Base-by-base conservation (phyloP, 2,888 invertebrate species). In the Drosophila meridionalis region DNA sequence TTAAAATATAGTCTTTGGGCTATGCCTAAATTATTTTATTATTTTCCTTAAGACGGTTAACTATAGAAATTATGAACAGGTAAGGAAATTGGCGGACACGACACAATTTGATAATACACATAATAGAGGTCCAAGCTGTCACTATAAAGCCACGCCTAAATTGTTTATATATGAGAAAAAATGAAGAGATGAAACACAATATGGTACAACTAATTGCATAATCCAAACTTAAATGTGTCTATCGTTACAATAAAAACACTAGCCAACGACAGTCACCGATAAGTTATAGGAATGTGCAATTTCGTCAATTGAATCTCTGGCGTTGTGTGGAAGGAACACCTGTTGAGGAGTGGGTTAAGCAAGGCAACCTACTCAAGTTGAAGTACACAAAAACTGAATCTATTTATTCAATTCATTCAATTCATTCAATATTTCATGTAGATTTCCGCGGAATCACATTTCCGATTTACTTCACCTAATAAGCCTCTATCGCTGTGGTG, bases 401-500 rank as follows among this genome's bases (percentile, higher is more conserved):
- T 14, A 1, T 4, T 9, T 14, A 34, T 6, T n/a, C 7, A n/a
- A 32, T 20, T 8, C 6, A 7, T 40, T 11, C 4, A 2, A 8
- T 40, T 40, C 1, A 4, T 4, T 40, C 34, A 76, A 78, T 2
- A 2, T 11, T 40, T 40, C 1, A 4, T 4, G 34, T 38, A 76
- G 76, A 3, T 78, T 38, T 59, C 53, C 58, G 20, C 6, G n/a
- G n/a, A 40, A 32, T 34, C 76, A 78, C 45, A 91, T 89, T 40
- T 91, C 91, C 2, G 92, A 92, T 69, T 92, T 92, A 64, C 73
- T 92, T 60, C 90, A 92, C 1, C 92, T 87, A 69, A 56, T 92
- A 36, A 93, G 91, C 0, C 92, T 97, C 4, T 96, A 95, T 94
- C 96, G 96, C 89, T 97, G 94, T 91, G 96, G 96, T 20, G 97